Evolutionary conservation across 2,113 vertebrate genomes (phyloP), one percentile per base, ranked within the genome.

Genomic region (Entelurus aequoreus): DNA sequence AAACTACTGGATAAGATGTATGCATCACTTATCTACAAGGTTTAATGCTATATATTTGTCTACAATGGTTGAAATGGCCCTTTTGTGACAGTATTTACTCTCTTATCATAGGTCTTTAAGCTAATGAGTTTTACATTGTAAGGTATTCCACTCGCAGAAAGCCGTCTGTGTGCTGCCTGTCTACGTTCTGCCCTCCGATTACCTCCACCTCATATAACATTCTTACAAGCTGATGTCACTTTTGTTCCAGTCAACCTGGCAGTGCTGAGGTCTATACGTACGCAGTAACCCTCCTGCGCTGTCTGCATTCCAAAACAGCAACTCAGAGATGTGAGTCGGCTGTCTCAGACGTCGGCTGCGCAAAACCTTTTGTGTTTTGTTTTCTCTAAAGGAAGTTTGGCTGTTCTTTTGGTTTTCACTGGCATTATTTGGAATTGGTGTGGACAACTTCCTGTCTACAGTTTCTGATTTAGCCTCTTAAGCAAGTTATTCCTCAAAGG

Each of bases 231-330:
- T 56, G 78, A 84, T 57, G 69, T 87, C 76, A 84, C 52, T 62
- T 68, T 56, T 79, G 65, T 88, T 88, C 75, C 83, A 87, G 69
- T 86, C 79, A 87, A 62, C 66, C 68, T 78, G 78, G 76, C 67
- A 38, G 53, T 80, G 67, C 65, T 64, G 51, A 66, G 72, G 67
- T 56, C 75, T 82, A 81, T 81, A 89, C 85, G 86, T 90, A 87
- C 28, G 65, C 51, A 35, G 56, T 76, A 46, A 48, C 54, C 40
- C 67, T 80, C 28, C 28, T 40, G 52, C 10, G 54, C 71, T 60
- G 47, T 63, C 77, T 72, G 82, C 88, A 92, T 92, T 91, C 90
- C 86, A 81, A 89, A 87, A 89, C 86, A 0, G 65, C 77, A 68
- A 90, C 80, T 92, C 88, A 91, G 81, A 81, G 72, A 68, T 48